These are phyloP conservation scores for Pseudachorutes palmiensis DNA, from an alignment of 1,140 invertebrate species.

Conservation along the genomic window DNA sequence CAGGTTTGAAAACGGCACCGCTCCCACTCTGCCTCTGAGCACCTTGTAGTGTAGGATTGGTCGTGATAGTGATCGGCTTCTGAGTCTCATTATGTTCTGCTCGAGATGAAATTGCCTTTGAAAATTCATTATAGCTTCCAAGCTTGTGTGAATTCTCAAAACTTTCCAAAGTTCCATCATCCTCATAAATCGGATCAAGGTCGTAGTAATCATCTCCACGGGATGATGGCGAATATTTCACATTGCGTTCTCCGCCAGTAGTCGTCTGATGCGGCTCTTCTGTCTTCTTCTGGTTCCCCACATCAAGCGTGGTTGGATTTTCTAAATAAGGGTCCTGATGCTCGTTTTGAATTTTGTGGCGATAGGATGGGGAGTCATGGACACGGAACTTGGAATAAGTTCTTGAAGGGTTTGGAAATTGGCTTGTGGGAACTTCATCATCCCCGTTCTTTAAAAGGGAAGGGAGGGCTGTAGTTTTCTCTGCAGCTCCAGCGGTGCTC, in stretches of 20 bases:
- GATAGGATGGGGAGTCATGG: constrained; percentile 30
- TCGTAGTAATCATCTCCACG: neutral
- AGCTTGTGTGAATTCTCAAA: neutral
- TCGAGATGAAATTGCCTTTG: neutral
- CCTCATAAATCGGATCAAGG: constrained; percentile 13
- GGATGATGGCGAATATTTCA: neutral
- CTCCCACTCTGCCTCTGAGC: neutral
- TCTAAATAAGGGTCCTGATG: too few species aligned
- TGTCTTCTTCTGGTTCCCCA: too few species aligned
- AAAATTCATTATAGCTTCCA: neutral
- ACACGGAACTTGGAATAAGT: constrained; percentile 36
- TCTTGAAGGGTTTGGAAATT: constrained; percentile 16
- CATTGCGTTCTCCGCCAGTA: neutral
- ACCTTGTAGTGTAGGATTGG: neutral
- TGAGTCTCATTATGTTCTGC: constrained; percentile 9
- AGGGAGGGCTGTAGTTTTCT: neutral
- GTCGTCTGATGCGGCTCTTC: too few species aligned
- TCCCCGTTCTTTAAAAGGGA: neutral
- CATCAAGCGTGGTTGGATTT: too few species aligned
- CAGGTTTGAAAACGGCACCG: constrained; percentile 17
- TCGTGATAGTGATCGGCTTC: neutral
- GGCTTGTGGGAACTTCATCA: neutral
- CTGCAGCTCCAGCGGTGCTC: neutral
- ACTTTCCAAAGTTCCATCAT: neutral
- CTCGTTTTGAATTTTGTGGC: constrained; percentile 10